These are phyloP conservation scores for Chelon auratus DNA, from an alignment of 2,797 vertebrate species.

Conservation along the genomic window DNA sequence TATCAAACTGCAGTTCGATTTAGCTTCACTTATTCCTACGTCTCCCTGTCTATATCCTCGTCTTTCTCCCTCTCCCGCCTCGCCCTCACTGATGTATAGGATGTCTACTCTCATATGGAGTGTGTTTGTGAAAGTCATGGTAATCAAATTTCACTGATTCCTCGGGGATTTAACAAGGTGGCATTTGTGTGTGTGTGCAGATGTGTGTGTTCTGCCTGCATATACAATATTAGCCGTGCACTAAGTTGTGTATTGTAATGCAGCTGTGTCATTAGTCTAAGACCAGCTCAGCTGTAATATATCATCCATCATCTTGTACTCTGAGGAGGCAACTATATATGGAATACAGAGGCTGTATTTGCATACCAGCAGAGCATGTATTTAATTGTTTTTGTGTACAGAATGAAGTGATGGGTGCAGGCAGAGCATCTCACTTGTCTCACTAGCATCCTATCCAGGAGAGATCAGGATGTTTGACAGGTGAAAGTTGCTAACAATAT, in stretches of 20 bases:
- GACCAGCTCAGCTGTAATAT: slow-evolving; percentile 74
- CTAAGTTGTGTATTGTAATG: slow-evolving; percentile 71
- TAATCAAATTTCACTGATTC: slow-evolving; percentile 83
- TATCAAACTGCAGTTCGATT: slow-evolving; percentile 57
- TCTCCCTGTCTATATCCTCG: slow-evolving; percentile 43
- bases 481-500: slow-evolving; percentile 29
- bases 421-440: slow-evolving; percentile 33
- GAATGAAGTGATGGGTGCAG: slow-evolving; percentile 26
- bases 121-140: slow-evolving; percentile 82
- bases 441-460: slow-evolving; percentile 12
- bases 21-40: slow-evolving; percentile 40
- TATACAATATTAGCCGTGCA: slow-evolving; percentile 69
- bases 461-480: slow-evolving; percentile 21
- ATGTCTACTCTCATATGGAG: slow-evolving; percentile 78
- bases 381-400: slow-evolving; percentile 65
- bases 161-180: slow-evolving; percentile 78
- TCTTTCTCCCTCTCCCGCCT: slow-evolving; percentile 47
- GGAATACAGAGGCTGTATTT: slow-evolving; percentile 67
- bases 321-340: slow-evolving; percentile 66
- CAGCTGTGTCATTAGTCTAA: slow-evolving; percentile 77
- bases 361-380: slow-evolving; percentile 65
- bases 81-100: slow-evolving; percentile 78
- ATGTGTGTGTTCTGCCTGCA: slow-evolving; percentile 47
- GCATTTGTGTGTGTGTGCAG: slow-evolving; percentile 53
- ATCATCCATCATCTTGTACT: slow-evolving; percentile 78